Base-by-base conservation (phyloP, 2,888 invertebrate genomes). In the Macrophya alboannulata region DNA sequence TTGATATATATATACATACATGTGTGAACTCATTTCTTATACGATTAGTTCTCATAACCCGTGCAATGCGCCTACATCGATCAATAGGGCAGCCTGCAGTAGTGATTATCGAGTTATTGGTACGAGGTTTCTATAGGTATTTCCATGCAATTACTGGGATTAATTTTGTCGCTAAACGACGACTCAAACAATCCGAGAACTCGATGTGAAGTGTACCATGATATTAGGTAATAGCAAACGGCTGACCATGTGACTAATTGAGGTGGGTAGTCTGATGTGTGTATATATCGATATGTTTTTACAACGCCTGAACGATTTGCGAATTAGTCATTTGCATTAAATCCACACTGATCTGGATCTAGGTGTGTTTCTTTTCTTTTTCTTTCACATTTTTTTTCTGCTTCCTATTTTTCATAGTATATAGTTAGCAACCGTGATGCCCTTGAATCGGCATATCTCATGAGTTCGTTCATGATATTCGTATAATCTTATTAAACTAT, bases 151-250 rank as follows among this genome's bases (percentile, higher is more conserved):
- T 81, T 81, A 62, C 62, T 62, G 59, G 59, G 81, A 81, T 81
- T 81, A 81, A 62, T 62, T 77, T 62, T 21, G 62, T 81, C 81
- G 43, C 81, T 81, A 62, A 79, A 62, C 62, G 21, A 81, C 81
- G 40, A 81, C 43, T 59, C 81, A 31, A 31, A n/a, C 43, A 81
- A 43, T 59, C 81, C 40, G 59, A 62, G 81, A 62, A 81, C 81
- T 81, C 62, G 62, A 81, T 81, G 81, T 81, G 17, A 81, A 81
- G 21, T 43, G 62, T 62, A 81, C 62, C 81, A 15, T 81, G 81
- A 43, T 81, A 81, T 81, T 81, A 81, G 40, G 81, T 81, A 81
- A 81, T 25, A 81, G 21, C 43, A 62, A 81, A 81, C 81, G 62
- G 81, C 62, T 81, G 81, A 81, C 59, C 25, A 43, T 21, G 51